Evolutionary conservation across 2,113 vertebrate species (phyloP), one percentile per base, ranked within the genome.

Genomic region (Hymenochirus boettgeri): DNA sequence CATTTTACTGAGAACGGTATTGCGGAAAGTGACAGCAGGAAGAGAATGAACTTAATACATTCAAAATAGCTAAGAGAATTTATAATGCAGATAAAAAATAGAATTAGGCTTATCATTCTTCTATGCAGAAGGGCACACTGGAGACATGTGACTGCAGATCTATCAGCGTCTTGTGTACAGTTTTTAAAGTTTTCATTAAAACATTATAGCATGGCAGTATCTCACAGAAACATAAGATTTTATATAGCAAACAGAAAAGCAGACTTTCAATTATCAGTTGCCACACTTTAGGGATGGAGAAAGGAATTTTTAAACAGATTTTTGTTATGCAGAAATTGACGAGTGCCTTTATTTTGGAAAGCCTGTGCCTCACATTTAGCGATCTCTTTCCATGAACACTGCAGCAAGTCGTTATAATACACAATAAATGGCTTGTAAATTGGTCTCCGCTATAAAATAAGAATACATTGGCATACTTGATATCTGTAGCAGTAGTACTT

Each of bases 151-250:
- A 15, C 53, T 62, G 7, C 17, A 9, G 22, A 7, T 73, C 23
- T 58, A 33, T 59, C 53, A 72, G n/a, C 50, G 72, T 75, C 25
- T 39, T 71, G 51, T 70, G 72, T 29, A 53, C 42, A 59, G 22
- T 35, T 71, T 57, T 61, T 9, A 37, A 55, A 57, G 48, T 69
- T 64, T 71, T 33, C 55, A 65, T 69, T 73, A 73, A 11, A 69
- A 69, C 65, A 69, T 69, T 69, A 69, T 69, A 69, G 65, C 65
- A 39, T 39, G 48, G 65, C 56, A 60, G 55, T 69, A 69, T 69
- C 65, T 69, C 65, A 60, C 50, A 29, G 56, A 37, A 59, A 69
- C 57, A 26, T 52, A 60, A 53, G 56, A 60, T 69, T 69, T 69
- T 69, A 69, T 69, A 69, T 45, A 51, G 65, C 57, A 69, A 69